Evolutionary conservation across 2,113 vertebrate genomes (phyloP).

Genomic region (Mionectes macconnelli): DNA sequence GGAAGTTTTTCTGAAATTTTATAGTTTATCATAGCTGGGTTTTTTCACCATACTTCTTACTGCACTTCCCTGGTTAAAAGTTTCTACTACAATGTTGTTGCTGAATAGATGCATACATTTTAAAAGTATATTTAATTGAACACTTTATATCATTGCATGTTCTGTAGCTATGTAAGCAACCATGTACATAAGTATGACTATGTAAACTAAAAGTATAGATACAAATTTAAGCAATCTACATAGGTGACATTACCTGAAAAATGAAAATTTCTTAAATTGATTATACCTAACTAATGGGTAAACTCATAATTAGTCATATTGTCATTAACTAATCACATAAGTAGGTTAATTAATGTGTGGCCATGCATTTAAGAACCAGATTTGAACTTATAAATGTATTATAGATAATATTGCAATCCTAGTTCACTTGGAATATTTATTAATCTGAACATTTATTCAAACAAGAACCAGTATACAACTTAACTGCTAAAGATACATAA

Average conservation of each 20-base stretch:
- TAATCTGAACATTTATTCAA: not conserved
- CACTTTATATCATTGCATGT: not conserved
- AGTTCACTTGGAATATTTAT: conserved; percentile 8
- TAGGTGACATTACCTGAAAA: not conserved
- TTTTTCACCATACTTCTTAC: not conserved
- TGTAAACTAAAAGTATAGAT: not conserved
- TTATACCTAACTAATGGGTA: not conserved
- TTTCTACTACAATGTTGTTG: not conserved
- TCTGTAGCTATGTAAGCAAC: not conserved
- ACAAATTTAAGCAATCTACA: not conserved
- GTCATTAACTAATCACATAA: not conserved
- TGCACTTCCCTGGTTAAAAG: not conserved
- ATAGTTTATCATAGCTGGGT: not conserved
- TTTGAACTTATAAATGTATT: not conserved
- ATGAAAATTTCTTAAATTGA: not conserved
- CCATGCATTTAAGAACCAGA: not conserved
- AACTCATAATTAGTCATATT: not conserved
- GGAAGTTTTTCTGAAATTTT: not conserved
- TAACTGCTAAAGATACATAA: not conserved
- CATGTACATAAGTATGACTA: not conserved
- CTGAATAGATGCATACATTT: not conserved
- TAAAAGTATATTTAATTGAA: not conserved
- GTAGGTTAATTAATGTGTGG: not conserved
- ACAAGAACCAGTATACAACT: not conserved
- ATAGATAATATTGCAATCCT: not conserved